These are phyloP conservation scores for Bombus affinis DNA, from an alignment of 1,140 invertebrate genomes.

Conservation along the genomic window DNA sequence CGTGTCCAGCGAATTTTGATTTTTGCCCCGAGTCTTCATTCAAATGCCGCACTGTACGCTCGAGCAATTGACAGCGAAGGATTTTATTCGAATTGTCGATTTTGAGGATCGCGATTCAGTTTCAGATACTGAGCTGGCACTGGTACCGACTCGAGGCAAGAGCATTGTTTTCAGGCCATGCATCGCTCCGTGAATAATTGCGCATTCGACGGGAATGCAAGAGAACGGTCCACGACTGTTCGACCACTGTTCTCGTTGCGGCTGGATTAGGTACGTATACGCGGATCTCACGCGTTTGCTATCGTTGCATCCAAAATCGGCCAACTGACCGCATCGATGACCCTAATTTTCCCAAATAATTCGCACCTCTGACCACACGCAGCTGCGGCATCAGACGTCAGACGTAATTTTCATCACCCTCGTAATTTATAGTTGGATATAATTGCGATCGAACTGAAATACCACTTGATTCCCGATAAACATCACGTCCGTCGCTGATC, in stretches of 20 bases:
- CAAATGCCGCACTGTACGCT: too few species aligned
- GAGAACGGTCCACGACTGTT: slow-evolving; percentile 28
- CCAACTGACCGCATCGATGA: slow-evolving; percentile 30
- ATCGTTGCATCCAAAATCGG: slow-evolving; percentile 37
- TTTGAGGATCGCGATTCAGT: not conserved
- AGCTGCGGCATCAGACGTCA: slow-evolving; percentile 8
- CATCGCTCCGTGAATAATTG: slow-evolving; percentile 34
- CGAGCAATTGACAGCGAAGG: not conserved
- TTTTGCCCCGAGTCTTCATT: too few species aligned
- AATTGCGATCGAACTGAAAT: not conserved
- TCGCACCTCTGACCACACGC: slow-evolving; percentile 28
- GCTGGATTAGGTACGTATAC: slow-evolving; percentile 29
- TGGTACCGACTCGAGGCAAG: not conserved
- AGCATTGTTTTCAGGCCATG: not conserved
- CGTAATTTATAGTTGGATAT: slow-evolving; percentile 16
- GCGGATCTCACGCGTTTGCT: slow-evolving; percentile 30
- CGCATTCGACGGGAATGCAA: slow-evolving; percentile 28
- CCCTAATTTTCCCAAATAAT: slow-evolving; percentile 41
- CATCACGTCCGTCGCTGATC: not conserved
- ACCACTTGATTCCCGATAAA: not conserved
- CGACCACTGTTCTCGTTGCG: slow-evolving; percentile 19
- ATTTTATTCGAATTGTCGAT: slow-evolving; percentile 8
- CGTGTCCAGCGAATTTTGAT: too few species aligned
- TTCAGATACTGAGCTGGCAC: not conserved
- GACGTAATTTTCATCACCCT: slow-evolving; percentile 25